Base-by-base conservation (phyloP, 2,797 vertebrate genomes). In the Astyanax mexicanus region DNA sequence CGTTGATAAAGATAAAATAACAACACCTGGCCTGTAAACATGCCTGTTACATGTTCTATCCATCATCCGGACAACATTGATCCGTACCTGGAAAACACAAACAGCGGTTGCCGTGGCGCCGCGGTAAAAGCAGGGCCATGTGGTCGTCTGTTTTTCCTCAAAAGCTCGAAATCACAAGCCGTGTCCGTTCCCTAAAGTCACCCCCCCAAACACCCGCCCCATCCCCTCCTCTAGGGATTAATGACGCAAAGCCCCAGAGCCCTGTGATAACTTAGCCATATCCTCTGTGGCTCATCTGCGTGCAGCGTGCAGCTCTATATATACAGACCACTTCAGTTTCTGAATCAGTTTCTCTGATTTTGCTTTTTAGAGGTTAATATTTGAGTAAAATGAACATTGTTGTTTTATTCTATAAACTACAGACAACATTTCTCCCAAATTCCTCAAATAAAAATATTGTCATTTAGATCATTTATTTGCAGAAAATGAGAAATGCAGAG, bases 91-190 rank as follows among this genome's bases (percentile, higher is more conserved):
- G 32, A 40, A 35, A 57, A 13, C 57, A 13, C 57, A 57, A 42
- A 62, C 83, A 83, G 84, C 83, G 86, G 74, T 81, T 66, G 62
- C 76, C 81, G 25, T 58, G 32, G 29, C 23, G 42, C 32, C n/a
- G 8, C n/a, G 15, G 74, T 45, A 37, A 68, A 4, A 55, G 19
- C 9, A 58, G 74, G 66, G 15, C 12, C 25, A 21, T 51, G 38
- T 67, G 23, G 32, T 49, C 27, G 72, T 79, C 57, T 44, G 25
- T 25, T 40, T 49, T 90, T 90, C 89, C 88, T 85, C 86, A 85
- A 88, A 90, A 85, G 85, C 89, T 85, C 86, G 85, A 88, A 90
- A 85, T 85, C 89, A 92, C 87, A 89, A 86, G 81, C 89, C 89
- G 86, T 84, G 82, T 88, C 86, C 85, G 88, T 84, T 87, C 86